Evolutionary conservation across 2,113 vertebrate genomes (phyloP).

Genomic region (Tichodroma muraria): DNA sequence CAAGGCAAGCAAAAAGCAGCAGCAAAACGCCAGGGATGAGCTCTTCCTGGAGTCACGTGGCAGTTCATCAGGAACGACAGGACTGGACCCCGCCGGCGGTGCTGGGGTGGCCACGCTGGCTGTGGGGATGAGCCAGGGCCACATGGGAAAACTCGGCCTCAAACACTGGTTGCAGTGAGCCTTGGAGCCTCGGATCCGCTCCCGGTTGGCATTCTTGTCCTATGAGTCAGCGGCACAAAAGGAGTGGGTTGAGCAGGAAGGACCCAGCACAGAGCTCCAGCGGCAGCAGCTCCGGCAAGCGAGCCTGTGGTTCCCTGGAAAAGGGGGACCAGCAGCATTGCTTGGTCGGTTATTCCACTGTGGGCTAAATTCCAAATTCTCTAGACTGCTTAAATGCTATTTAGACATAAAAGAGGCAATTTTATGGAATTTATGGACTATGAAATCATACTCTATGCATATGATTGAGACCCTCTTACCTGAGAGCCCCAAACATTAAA

Average conservation of each 20-base stretch:
- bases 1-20: fast-evolving
- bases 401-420: not conserved
- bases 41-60: fast-evolving
- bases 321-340: not conserved
- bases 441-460: not conserved
- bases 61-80: fast-evolving
- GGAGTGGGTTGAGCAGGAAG: not conserved
- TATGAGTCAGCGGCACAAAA: not conserved
- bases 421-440: not conserved
- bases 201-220: slow-evolving; percentile 3
- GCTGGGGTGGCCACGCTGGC: not conserved
- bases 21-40: not conserved
- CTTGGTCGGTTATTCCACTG: not conserved
- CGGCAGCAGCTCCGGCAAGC: not conserved
- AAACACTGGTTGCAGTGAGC: not conserved
- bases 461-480: not conserved
- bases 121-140: not conserved
- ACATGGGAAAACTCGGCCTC: not conserved
- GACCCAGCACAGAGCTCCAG: not conserved
- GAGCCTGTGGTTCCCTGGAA: not conserved
- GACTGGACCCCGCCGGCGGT: not conserved
- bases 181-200: not conserved
- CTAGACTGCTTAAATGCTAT: not conserved
- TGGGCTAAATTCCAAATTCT: not conserved
- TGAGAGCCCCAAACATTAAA: not conserved